Conservation (phyloP, 2,797 vertebrate species). For the Kryptopterus vitreolus region DNA sequence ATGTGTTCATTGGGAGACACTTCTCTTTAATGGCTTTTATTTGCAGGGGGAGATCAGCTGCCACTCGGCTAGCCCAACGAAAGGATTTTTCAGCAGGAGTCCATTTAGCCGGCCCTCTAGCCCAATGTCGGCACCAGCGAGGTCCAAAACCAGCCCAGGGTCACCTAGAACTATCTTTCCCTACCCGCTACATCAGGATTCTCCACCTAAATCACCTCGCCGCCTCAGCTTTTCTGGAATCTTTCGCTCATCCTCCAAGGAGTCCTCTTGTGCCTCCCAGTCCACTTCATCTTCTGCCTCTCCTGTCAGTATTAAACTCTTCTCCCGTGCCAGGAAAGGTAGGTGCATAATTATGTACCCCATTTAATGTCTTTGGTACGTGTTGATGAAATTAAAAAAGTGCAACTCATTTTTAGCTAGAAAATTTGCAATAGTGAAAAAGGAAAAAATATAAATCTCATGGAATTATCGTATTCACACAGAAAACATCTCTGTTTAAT, state of each 20-base stretch:
- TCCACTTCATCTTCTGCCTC: conserved; percentile 78
- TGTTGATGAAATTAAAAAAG: background rate
- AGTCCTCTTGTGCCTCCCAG: conserved; percentile 71
- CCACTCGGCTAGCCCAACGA: conserved; percentile 78
- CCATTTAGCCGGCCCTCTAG: conserved; percentile 83
- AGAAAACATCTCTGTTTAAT: no score
- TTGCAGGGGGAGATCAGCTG: conserved; percentile 77
- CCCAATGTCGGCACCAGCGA: conserved; percentile 78
- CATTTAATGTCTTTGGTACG: background rate
- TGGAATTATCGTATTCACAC: no score
- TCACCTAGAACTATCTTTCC: conserved; percentile 84
- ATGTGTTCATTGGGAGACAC: background rate
- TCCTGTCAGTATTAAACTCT: conserved; percentile 84
- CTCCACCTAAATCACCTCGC: conserved; percentile 81
- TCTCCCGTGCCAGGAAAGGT: conserved; percentile 87
- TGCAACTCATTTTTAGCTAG: no score
- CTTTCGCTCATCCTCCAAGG: conserved; percentile 87
- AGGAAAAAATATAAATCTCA: no score
- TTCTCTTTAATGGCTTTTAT: conserved; percentile 34
- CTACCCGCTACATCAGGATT: conserved; percentile 79
- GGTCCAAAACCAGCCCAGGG: conserved; percentile 78
- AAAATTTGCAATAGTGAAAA: no score
- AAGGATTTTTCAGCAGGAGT: conserved; percentile 79
- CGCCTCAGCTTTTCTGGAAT: conserved; percentile 93
- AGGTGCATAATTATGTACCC: conserved; percentile 62